Percentiles rank a stretch among this genome's conserved stretches.
Conservation (phyloP, 1,140 invertebrate genomes). For the Ceratina australensis region DNA sequence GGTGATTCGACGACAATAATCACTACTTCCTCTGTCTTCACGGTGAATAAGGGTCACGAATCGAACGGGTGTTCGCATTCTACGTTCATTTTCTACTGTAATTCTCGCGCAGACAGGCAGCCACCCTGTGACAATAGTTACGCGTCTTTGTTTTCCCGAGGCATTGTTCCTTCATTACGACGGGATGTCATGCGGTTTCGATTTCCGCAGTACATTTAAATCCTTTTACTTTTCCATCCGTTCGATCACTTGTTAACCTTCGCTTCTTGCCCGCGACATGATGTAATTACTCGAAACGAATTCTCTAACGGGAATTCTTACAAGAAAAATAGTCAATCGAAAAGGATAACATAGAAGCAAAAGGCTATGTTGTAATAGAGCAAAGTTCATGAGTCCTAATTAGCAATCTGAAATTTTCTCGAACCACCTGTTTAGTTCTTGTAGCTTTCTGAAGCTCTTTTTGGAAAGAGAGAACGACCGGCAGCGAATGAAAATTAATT, state of each 20-base stretch:
- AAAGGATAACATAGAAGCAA: not conserved
- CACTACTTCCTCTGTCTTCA: not conserved
- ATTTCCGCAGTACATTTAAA: slow-evolving; percentile 53
- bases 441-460: no score
- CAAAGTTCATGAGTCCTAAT: no score
- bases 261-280: slow-evolving; percentile 30
- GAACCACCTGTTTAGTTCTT: no score
- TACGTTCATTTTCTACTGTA: slow-evolving; percentile 24
- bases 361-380: no score
- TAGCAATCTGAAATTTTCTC: no score
- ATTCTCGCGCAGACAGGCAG: slow-evolving; percentile 17
- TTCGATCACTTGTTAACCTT: slow-evolving; percentile 56
- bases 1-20: not conserved
- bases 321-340: not conserved
- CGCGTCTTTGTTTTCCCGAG: slow-evolving; percentile 43
- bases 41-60: not conserved
- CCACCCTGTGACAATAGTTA: slow-evolving; percentile 40
- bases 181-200: slow-evolving; percentile 50
- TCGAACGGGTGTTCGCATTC: not conserved
- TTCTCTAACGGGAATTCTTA: slow-evolving; percentile 49
- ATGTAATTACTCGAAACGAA: slow-evolving; percentile 48
- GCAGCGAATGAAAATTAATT: slow-evolving; percentile 1
- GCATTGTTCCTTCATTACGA: slow-evolving; percentile 47
- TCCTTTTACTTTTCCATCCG: slow-evolving; percentile 40
- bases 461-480: no score